Evolutionary conservation across 1,140 invertebrate species (phyloP).

Genomic region (Ganaspis sp.): DNA sequence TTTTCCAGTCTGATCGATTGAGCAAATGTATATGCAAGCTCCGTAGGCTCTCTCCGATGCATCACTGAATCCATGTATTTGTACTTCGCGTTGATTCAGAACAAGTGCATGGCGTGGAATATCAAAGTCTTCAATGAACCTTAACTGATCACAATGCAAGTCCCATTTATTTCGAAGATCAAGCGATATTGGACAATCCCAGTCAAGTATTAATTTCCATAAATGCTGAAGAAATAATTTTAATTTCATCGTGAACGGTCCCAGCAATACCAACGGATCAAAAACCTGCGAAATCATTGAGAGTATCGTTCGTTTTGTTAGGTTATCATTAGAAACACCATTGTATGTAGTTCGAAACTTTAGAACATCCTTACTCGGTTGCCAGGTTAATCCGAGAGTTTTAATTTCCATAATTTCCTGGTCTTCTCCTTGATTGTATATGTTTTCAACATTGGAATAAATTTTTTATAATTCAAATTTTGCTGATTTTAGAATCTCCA

Average conservation of each 20-base stretch:
- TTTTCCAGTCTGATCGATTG: no score
- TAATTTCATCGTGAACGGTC: neutral
- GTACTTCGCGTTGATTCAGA: no score
- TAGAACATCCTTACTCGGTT: constrained; percentile 27
- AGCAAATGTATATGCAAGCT: neutral
- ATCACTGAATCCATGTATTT: neutral
- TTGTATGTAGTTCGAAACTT: constrained; percentile 34
- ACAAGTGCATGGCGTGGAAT: constrained; percentile 34
- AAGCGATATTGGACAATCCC: constrained; percentile 7
- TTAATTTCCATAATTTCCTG: neutral
- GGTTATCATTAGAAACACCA: constrained; percentile 3
- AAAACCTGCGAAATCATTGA: constrained; percentile 54
- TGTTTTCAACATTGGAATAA: neutral
- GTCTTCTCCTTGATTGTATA: no score
- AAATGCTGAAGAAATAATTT: constrained; percentile 37
- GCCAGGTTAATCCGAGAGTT: neutral
- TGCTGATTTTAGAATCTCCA: neutral
- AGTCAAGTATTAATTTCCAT: constrained; percentile 15
- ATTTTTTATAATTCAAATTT: neutral
- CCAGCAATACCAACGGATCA: constrained; percentile 48
- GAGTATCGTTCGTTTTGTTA: constrained; percentile 59
- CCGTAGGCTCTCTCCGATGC: neutral
- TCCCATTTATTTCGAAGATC: constrained; percentile 33
- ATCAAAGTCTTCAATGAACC: constrained; percentile 2
- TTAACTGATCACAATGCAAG: constrained; percentile 26